phyloP scores from a whole-genome alignment of 2,888 invertebrate species.

The Epirrhoe tristata region DNA sequence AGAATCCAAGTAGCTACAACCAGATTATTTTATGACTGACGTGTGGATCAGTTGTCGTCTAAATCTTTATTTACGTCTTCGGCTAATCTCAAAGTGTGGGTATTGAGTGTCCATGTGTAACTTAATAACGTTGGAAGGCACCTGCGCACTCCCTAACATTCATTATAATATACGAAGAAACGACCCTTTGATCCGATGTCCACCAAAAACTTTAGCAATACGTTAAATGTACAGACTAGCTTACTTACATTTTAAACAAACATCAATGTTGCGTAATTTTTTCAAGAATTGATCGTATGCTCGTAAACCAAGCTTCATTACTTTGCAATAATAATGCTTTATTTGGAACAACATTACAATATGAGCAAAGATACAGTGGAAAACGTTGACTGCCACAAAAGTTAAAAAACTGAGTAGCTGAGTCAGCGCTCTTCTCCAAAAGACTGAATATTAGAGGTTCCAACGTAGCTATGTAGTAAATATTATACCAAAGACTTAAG shows the following conservation, averaged over 20 bases:
- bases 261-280: too few relatives aligned
- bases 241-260: neutral
- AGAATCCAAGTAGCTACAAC: neutral
- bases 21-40: neutral
- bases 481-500: too few relatives aligned
- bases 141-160: slow-evolving; percentile 72
- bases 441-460: too few relatives aligned
- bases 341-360: too few relatives aligned
- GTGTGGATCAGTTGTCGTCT: slow-evolving; percentile 40
- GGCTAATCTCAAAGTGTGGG: slow-evolving; percentile 60
- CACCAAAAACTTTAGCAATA: neutral
- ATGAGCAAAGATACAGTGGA: too few relatives aligned
- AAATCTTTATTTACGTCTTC: slow-evolving; percentile 64
- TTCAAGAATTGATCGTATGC: too few relatives aligned
- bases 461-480: too few relatives aligned
- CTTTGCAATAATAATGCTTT: too few relatives aligned
- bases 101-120: slow-evolving; percentile 72
- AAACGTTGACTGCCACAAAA: too few relatives aligned
- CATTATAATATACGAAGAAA: slow-evolving; percentile 76
- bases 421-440: too few relatives aligned
- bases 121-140: slow-evolving; percentile 73
- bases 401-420: too few relatives aligned
- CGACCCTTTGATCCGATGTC: slow-evolving; percentile 51
- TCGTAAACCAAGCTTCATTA: too few relatives aligned
- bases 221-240: neutral